Evolutionary conservation across 2,888 invertebrate species (phyloP).

Genomic region (Rhogogaster chlorosoma): DNA sequence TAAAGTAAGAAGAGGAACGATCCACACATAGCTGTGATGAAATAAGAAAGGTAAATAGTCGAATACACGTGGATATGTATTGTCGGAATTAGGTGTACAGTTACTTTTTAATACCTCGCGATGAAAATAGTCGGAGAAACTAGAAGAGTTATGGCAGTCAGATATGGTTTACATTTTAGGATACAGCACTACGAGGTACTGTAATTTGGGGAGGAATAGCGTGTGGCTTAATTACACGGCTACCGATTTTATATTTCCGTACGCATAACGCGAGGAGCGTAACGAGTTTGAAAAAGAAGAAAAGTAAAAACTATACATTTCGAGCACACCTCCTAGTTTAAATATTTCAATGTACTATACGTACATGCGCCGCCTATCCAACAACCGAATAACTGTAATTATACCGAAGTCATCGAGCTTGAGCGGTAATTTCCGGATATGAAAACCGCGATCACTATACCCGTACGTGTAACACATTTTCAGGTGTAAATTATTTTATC

Average conservation of each 20-base stretch:
- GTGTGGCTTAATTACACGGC: slow-evolving; percentile 47
- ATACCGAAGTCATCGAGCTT: background rate
- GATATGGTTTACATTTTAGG: slow-evolving; percentile 12
- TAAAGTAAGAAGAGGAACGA: background rate
- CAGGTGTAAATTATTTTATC: slow-evolving; percentile 11
- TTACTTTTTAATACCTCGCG: background rate
- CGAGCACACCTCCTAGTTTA: background rate
- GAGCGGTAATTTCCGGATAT: slow-evolving; percentile 30
- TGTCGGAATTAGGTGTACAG: slow-evolving; percentile 12
- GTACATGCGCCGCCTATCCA: background rate
- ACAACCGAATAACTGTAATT: slow-evolving; percentile 7
- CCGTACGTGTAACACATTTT: background rate
- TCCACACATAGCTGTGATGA: background rate
- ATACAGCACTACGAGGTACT: background rate
- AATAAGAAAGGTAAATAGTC: background rate
- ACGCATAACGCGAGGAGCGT: slow-evolving; percentile 31
- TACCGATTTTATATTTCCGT: slow-evolving; percentile 48
- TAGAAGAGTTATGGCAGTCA: slow-evolving; percentile 23
- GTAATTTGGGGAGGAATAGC: slow-evolving; percentile 37
- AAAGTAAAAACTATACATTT: background rate
- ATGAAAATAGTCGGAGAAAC: background rate
- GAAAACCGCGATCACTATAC: background rate
- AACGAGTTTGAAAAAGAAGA: slow-evolving; percentile 27
- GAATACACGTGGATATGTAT: background rate
- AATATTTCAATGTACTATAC: background rate